phyloP scores from a whole-genome alignment of 2,113 vertebrate genomes.

The Rhombomys opimus region DNA sequence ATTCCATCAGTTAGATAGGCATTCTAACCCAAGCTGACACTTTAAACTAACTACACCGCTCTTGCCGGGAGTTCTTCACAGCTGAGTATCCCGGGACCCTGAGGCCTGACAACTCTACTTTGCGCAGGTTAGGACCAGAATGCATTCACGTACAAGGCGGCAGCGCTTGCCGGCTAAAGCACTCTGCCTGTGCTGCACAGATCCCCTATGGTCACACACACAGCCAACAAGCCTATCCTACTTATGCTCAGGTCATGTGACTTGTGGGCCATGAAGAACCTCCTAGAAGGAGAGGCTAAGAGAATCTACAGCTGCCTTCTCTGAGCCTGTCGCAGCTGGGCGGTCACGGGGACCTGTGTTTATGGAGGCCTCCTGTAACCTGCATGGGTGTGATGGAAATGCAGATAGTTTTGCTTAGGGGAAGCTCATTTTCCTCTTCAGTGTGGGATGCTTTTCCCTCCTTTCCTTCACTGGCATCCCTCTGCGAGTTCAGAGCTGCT shows the following conservation, averaged over 20 bases:
- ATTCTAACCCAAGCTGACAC: background rate
- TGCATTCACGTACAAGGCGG: background rate
- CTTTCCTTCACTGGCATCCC: background rate
- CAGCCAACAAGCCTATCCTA: no score
- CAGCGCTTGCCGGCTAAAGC: background rate
- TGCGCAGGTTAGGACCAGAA: background rate
- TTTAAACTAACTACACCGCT: background rate
- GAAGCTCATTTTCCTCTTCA: background rate
- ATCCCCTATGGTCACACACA: background rate
- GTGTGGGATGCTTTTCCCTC: background rate
- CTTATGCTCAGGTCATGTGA: background rate
- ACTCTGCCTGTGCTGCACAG: background rate
- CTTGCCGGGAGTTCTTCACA: background rate
- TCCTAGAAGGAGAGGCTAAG: background rate
- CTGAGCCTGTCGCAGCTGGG: background rate
- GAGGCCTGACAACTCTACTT: background rate
- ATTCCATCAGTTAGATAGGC: background rate
- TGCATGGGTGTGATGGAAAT: fast-evolving
- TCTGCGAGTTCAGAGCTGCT: background rate
- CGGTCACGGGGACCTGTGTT: background rate
- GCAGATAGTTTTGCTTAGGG: background rate
- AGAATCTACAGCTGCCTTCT: background rate
- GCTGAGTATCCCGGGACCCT: background rate
- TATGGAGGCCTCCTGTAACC: background rate
- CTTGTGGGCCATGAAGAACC: background rate